A percentile compares a stretch with the other conserved stretches of the same genome.
These are phyloP conservation scores for Rhopalosiphum nymphaeae DNA, from an alignment of 2,888 invertebrate species.

Conservation along the genomic window DNA sequence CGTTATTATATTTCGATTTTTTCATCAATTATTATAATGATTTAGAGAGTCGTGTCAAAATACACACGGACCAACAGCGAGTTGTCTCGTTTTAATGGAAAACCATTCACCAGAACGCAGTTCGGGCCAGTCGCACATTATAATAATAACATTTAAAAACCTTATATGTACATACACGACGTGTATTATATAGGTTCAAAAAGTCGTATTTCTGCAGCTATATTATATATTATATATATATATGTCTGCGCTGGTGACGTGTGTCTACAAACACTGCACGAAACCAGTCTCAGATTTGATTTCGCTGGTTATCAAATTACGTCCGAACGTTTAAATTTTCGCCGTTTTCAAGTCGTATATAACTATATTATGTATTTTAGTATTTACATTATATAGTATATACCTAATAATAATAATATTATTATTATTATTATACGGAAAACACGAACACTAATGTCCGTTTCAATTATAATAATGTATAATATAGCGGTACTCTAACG, in stretches of 20 bases:
- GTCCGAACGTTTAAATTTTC: neutral
- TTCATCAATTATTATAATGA: constrained; percentile 20
- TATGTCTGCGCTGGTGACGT: neutral
- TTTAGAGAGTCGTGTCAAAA: constrained; percentile 5
- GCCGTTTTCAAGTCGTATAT: constrained; percentile 1
- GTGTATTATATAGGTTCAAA: neutral
- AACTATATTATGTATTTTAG: constrained; percentile 10
- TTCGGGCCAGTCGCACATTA: neutral
- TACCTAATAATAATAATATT: neutral
- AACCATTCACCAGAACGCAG: constrained; percentile 16
- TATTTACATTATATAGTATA: neutral
- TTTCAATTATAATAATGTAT: constrained; percentile 8
- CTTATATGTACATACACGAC: neutral
- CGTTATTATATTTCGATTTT: neutral
- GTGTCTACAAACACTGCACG: neutral
- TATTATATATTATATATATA: neutral
- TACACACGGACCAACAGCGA: neutral
- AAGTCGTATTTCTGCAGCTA: neutral
- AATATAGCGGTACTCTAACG: neutral
- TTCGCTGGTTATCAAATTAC: neutral
- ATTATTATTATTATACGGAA: neutral
- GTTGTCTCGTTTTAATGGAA: neutral
- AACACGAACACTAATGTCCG: neutral
- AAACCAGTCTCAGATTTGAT: constrained; percentile 16
- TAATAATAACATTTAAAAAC: constrained; percentile 1